A percentile compares a stretch with the other conserved stretches of the same genome.
Conservation (phyloP, 2,113 vertebrate genomes). For the Sisor rabdophorus region DNA sequence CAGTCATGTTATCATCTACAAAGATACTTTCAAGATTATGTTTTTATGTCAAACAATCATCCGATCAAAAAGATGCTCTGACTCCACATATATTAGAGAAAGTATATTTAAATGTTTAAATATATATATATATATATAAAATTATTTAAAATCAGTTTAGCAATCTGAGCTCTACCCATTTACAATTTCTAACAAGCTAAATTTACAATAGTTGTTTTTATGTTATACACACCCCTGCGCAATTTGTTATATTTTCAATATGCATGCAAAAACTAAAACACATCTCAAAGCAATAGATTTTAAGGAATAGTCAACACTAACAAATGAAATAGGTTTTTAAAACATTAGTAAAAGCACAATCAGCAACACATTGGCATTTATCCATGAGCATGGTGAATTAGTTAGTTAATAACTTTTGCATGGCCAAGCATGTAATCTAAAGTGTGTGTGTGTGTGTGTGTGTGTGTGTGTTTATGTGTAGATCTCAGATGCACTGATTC, state of each 20-base stretch:
- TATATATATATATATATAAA: no score
- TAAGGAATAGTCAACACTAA: not conserved
- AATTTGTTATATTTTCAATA: not conserved
- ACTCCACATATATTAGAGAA: not conserved
- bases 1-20: not conserved
- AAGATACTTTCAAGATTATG: no score
- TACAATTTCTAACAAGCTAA: not conserved
- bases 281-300: not conserved
- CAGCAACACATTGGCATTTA: not conserved
- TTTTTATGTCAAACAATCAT: not conserved
- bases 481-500: slow-evolving; percentile 97
- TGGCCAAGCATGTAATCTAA: not conserved
- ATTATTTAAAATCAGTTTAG: not conserved
- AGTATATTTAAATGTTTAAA: not conserved
- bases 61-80: not conserved
- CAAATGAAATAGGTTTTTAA: not conserved
- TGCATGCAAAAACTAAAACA: not conserved
- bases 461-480: slow-evolving; percentile 53
- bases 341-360: not conserved
- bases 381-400: not conserved
- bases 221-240: not conserved
- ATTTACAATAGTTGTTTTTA: not conserved
- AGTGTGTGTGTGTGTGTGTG: not conserved
- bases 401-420: not conserved
- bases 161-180: not conserved